Percentiles rank a stretch among this genome's conserved stretches.
These are phyloP conservation scores for Chamaetylas fuelleborni DNA, from an alignment of 2,113 vertebrate species.

Conservation along the genomic window DNA sequence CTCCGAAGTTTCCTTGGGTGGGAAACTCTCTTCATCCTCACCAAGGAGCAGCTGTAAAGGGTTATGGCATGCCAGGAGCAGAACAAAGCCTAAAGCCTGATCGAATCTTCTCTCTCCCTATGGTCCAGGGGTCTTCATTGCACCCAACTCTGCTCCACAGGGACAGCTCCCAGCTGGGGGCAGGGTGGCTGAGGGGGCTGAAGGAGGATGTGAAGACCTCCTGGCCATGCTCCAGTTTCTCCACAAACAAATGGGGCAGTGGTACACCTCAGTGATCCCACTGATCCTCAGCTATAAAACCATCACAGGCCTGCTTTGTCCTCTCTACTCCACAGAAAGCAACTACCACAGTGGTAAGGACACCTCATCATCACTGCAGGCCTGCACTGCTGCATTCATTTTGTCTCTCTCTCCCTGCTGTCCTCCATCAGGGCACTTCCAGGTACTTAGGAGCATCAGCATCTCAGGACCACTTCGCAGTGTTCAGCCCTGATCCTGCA, in stretches of 20 bases:
- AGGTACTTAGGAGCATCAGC: neutral
- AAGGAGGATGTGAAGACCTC: neutral
- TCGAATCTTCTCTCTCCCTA: neutral
- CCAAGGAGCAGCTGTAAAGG: neutral
- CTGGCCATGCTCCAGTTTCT: neutral
- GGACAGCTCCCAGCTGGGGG: rapidly evolving
- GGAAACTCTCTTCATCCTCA: neutral
- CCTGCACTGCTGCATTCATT: rapidly evolving
- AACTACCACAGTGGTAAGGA: rapidly evolving
- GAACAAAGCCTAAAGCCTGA: neutral
- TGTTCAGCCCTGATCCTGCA: neutral
- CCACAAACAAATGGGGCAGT: neutral
- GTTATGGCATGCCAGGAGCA: neutral
- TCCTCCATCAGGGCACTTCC: rapidly evolving
- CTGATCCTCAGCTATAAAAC: neutral
- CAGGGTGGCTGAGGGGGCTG: neutral
- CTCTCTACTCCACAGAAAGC: neutral
- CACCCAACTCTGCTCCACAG: neutral
- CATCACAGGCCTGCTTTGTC: neutral
- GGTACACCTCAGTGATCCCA: neutral
- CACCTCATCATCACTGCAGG: neutral
- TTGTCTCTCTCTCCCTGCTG: neutral
- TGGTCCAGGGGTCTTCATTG: neutral
- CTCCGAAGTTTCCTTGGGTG: rapidly evolving
- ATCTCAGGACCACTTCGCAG: neutral